Conservation (phyloP, 2,888 invertebrate species). For the Erebia ligea region DNA sequence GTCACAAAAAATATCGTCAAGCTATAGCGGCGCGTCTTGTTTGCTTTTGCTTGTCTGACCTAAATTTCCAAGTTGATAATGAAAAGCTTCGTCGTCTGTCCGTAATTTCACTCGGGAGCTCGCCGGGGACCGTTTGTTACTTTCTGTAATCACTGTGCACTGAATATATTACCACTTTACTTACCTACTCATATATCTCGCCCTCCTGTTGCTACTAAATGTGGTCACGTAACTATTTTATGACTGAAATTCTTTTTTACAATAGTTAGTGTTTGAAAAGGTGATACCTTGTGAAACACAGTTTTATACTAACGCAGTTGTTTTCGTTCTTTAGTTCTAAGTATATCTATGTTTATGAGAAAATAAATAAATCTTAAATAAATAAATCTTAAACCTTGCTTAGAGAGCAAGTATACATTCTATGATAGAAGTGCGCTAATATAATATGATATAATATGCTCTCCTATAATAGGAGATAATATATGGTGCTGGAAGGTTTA, state of each 20-base stretch:
- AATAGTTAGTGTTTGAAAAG: background rate
- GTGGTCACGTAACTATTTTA: conserved; percentile 21
- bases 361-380: too few species aligned
- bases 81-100: conserved; percentile 66
- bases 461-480: too few species aligned
- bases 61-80: conserved; percentile 77
- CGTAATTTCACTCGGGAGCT: conserved; percentile 70
- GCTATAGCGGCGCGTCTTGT: conserved; percentile 42
- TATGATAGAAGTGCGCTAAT: too few species aligned
- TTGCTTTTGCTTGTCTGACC: conserved; percentile 56
- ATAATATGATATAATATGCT: too few species aligned
- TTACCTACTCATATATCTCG: conserved; percentile 25
- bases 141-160: conserved; percentile 65
- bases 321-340: too few species aligned
- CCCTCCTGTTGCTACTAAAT: background rate
- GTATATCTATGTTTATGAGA: too few species aligned
- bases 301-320: too few species aligned
- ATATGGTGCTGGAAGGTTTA: too few species aligned
- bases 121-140: conserved; percentile 65
- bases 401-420: too few species aligned
- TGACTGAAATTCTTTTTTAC: background rate
- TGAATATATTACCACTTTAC: conserved; percentile 56
- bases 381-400: too few species aligned
- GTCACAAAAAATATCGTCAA: conserved; percentile 39
- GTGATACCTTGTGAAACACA: too few species aligned